phyloP scores from a whole-genome alignment of 2,888 invertebrate species.

The Hybos culiciformis region DNA sequence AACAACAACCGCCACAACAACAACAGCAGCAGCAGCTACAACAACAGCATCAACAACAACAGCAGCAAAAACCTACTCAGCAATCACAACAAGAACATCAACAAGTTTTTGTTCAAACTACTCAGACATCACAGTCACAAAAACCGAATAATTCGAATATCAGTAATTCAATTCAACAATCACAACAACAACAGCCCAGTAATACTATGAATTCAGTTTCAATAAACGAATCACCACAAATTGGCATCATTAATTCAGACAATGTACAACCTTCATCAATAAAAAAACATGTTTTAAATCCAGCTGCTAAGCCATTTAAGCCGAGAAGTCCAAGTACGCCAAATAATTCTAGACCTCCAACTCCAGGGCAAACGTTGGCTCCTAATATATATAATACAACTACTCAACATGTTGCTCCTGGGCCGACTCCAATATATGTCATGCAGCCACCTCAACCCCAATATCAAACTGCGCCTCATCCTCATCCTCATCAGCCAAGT shows the following conservation, averaged over 20 bases:
- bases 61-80: constrained; percentile 12
- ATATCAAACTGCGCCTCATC: constrained; percentile 31
- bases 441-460: constrained; percentile 29
- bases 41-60: constrained; percentile 14
- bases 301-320: constrained; percentile 76
- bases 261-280: constrained; percentile 42
- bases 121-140: constrained; percentile 9
- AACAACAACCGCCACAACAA: constrained; percentile 13
- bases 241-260: constrained; percentile 40
- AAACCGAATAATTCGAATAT: constrained; percentile 8
- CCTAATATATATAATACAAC: constrained; percentile 24
- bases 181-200: too few relatives aligned
- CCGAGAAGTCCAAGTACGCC: constrained; percentile 55
- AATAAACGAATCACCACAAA: constrained; percentile 8
- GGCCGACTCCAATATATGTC: constrained; percentile 33
- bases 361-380: constrained; percentile 42
- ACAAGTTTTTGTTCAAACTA: constrained; percentile 6
- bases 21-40: constrained; percentile 16
- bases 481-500: constrained; percentile 28
- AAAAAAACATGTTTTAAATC: constrained; percentile 68
- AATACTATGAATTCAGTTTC: neutral
- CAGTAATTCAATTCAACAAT: constrained; percentile 4
- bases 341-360: constrained; percentile 59
- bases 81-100: constrained; percentile 6
- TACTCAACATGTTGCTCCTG: constrained; percentile 26